Base-by-base conservation (phyloP, 2,888 invertebrate species). In the Polydrusus tereticollis region DNA sequence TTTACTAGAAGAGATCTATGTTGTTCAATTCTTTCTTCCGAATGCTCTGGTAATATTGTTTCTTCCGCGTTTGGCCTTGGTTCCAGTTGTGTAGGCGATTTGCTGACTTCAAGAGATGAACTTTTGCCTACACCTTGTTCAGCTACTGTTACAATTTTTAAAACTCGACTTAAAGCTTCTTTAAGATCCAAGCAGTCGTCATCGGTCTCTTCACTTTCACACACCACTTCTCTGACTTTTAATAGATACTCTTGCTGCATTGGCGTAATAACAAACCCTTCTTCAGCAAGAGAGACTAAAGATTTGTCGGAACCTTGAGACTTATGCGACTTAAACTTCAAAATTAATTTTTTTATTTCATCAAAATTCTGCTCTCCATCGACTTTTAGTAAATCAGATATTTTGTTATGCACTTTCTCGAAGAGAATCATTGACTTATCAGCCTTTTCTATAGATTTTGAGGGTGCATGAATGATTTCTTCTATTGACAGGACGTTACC, bases 191-290 rank as follows among this genome's bases (percentile, higher is more conserved):
- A 21, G 45, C 77, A 76, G 12, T 76, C 67, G 20, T 74, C 72
- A 33, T 73, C 74, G 14, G 65, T 21, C 58, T 76, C 74, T 18
- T 72, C 73, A 7, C 74, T 67, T 50, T 75, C 68, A 45, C 77
- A 76, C n/a, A 76, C 59, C 20, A 75, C 64, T n/a, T 77, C 75
- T n/a, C 69, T 68, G 5, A 76, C 77, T n/a, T 66, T 74, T 16
- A 69, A 64, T 29, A 80, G 55, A 52, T 80, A 80, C 7, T 76
- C 65, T 1, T 65, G 20, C 60, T 80, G 80, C 21, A 77, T 23
- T 16, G 73, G 67, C 0, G 77, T 76, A n/a, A 79, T 43, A 6
- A 57, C 38, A 33, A 72, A 60, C 1, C 59, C 57, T 10, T 60
- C 45, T n/a, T 72, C 70, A 8, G 47, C 20, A 10, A 72, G 58